Evolutionary conservation across 2,797 vertebrate genomes (phyloP), one percentile per base, ranked within the genome.

Genomic region (Yasuhikotakia modesta): DNA sequence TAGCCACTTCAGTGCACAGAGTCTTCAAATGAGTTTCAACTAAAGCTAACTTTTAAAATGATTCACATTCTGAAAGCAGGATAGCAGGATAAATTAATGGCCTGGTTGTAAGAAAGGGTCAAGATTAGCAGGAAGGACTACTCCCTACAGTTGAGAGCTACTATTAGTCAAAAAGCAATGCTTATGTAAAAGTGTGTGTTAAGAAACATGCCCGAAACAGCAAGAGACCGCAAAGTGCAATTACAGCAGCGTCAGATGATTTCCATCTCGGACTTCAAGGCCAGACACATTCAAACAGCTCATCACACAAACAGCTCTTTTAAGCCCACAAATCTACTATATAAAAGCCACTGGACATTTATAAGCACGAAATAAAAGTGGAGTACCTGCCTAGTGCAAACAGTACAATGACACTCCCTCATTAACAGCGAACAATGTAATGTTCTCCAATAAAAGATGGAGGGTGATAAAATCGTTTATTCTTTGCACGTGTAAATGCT

Each of bases 101-200:
- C 24, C 30, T 46, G 22, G 5, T 16, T 53, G 14, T 32, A 65
- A 74, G 19, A 53, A 50, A 16, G 10, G 21, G 4, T 73, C 13
- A 35, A 52, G n/a, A 32, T 63, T 39, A 52, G 19, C 19, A 60
- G 24, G 19, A 65, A n/a, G 5, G 2, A 22, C 46, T 74, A 53
- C 32, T 43, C 19, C 19, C 32, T 24, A 53, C 50, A 16, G 8
- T 53, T 48, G 14, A 64, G 48, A 55, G 32, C 48, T 24, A 65
- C 16, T 66, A 65, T 74, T 55, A 46, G 39, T 67, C 22, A 57
- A 67, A 76, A 76, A 67, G 35, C 22, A 63, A 45, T 67, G 63
- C 22, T 67, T 57, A 57, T 57, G 52, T 11, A 21, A 46, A 67
- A 43, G 11, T 17, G 3, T 39, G 35, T 67, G 52, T 39, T 46